These are phyloP conservation scores for Drosophila antonietae DNA, from an alignment of 2,888 invertebrate genomes.

Conservation along the genomic window DNA sequence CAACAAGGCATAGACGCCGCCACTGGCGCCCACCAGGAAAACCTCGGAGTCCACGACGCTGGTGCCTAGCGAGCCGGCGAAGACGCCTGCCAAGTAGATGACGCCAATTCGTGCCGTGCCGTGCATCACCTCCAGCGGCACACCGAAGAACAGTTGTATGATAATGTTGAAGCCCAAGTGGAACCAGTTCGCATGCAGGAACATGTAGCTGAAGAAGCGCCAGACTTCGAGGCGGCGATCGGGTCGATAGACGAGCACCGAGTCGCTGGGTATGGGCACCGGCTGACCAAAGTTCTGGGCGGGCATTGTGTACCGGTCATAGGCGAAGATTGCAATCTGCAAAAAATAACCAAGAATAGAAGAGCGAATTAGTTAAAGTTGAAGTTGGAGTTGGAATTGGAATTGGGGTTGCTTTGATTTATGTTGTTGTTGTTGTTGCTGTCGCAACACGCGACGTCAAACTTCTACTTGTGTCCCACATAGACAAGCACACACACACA, in stretches of 20 bases:
- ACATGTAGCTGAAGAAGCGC: conserved; percentile 97
- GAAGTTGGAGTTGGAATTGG: neutral
- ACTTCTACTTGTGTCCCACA: conserved; percentile 53
- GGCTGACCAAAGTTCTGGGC: conserved; percentile 90
- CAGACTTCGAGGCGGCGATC: conserved; percentile 96
- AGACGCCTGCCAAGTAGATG: conserved; percentile 96
- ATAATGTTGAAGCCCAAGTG: conserved; percentile 97
- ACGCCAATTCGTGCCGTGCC: conserved; percentile 94
- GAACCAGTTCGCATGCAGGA: conserved; percentile 97
- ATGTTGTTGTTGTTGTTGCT: conserved; percentile 38
- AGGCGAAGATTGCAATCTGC: conserved; percentile 96
- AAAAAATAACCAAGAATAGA: conserved; percentile 37
- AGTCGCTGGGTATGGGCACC: conserved; percentile 96
- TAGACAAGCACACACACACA: conserved; percentile 37
- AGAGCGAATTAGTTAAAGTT: conserved; percentile 33
- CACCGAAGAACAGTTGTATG: conserved; percentile 96
- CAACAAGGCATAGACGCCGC: conserved; percentile 97
- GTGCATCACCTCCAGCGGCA: conserved; percentile 98
- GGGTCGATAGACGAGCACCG: conserved; percentile 96
- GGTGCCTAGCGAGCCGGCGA: conserved; percentile 93
- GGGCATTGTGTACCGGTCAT: conserved; percentile 90
- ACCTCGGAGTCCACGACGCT: conserved; percentile 97
- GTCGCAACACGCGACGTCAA: conserved; percentile 64
- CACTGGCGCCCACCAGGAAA: conserved; percentile 97
- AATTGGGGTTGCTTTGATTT: conserved; percentile 55